Conservation (phyloP, 2,797 vertebrate genomes). For the Sphaeramia orbicularis region DNA sequence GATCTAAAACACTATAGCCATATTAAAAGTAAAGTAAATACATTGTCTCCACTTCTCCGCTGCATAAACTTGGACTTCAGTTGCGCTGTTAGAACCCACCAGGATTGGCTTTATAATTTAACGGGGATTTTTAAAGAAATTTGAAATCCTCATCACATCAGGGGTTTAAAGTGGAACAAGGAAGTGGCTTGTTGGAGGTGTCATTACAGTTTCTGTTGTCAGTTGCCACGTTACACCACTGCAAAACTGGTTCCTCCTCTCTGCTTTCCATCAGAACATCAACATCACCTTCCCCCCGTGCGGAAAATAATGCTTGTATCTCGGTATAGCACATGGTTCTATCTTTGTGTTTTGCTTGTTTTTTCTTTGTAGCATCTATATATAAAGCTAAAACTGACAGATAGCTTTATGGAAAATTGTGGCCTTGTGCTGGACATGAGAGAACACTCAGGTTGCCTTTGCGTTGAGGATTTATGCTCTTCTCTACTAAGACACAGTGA, state of each 20-base stretch:
- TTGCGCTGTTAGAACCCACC: no score
- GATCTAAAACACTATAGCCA: constrained; percentile 50
- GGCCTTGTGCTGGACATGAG: constrained; percentile 8
- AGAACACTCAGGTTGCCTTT: constrained; percentile 44
- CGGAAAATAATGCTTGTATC: constrained; percentile 28
- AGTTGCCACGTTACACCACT: constrained; percentile 77
- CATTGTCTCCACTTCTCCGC: constrained; percentile 14
- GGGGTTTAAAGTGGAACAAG: constrained; percentile 68
- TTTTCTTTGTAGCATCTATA: constrained; percentile 15
- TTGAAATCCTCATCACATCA: constrained; percentile 36
- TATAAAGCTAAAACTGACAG: neutral
- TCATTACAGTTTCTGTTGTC: constrained; percentile 79
- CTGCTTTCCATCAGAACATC: constrained; percentile 76
- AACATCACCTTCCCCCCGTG: constrained; percentile 56
- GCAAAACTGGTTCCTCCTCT: constrained; percentile 82
- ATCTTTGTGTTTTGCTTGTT: constrained; percentile 12
- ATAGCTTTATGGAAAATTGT: constrained; percentile 39
- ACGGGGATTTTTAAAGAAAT: constrained; percentile 9
- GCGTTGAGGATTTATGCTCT: constrained; percentile 56
- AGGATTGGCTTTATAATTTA: constrained; percentile 13
- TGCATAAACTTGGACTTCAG: neutral
- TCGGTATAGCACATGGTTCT: constrained; percentile 35
- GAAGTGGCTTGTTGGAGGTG: constrained; percentile 72
- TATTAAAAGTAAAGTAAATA: constrained; percentile 33
- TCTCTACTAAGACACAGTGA: constrained; percentile 63